Base-by-base conservation (phyloP, 2,797 vertebrate genomes). In the Betta splendens region DNA sequence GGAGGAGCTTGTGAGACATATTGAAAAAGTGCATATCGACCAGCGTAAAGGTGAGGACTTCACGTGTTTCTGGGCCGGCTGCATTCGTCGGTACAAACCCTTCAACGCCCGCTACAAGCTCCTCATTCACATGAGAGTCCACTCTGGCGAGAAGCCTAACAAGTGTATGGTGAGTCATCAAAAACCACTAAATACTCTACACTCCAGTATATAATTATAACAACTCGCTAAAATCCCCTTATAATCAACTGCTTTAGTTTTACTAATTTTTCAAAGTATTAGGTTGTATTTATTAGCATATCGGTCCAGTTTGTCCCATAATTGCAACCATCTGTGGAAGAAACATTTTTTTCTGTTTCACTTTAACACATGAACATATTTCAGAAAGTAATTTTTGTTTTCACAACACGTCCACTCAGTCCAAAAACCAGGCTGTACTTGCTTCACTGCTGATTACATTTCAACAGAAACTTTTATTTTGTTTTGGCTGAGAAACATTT, bases 61-160 rank as follows among this genome's bases (percentile, higher is more conserved):
- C 89, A 98, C 97, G 83, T 99, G 98, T 85, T 98, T 99, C 91
- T 99, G 98, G 98, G 94, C 95, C 0, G 96, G 97, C 71, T 99
- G 98, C 28, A 94, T 97, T 68, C 94, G 98, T 26, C 95, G 97
- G 32, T 97, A 98, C 84, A 98, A 98, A 77, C 97, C 98, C 75
- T 99, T 99, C 92, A 99, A 99, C 11, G 98, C 98, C 43, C 98
- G 98, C 79, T 99, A 99, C 92, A 99, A 99, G 89, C 93, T 99
- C 85, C 95, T 99, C 78, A 99, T 99, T 87, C 98, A 99, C 85
- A 99, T 99, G 97, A 94, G 97, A 69, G 98, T 99, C 78, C 98
- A 99, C 89, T 99, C 98, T 1, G 98, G 98, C 40, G 98, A 99
- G 87, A 99, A 99, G 85, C 98, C 98, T 43, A 99, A 99, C 93